Evolutionary conservation across 2,797 vertebrate species (phyloP).

Genomic region (Crocidura indochinensis): DNA sequence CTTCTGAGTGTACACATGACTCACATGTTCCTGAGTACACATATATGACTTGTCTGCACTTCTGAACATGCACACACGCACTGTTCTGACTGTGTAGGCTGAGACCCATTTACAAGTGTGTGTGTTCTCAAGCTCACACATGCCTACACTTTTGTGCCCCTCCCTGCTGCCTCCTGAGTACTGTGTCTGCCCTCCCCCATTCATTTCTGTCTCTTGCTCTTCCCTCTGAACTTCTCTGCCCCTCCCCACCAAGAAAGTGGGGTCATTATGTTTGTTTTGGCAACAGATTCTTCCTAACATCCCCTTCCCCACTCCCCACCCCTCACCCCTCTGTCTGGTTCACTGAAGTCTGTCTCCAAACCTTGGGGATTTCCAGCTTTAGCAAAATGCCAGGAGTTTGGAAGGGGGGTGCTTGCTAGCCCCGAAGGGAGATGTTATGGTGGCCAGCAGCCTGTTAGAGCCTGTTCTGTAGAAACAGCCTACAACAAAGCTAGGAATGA

Average conservation of each 20-base stretch:
- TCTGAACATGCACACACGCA: too few species aligned
- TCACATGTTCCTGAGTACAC: too few species aligned
- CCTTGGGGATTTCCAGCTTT: not conserved
- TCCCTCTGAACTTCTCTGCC: not conserved
- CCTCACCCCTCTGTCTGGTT: not conserved
- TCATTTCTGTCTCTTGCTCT: not conserved
- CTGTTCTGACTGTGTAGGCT: too few species aligned
- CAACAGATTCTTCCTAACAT: not conserved
- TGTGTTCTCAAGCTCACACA: not conserved
- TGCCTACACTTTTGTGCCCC: fast-evolving
- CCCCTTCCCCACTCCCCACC: too few species aligned
- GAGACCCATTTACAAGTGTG: too few species aligned
- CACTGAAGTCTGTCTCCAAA: not conserved
- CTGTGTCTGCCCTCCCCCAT: too few species aligned
- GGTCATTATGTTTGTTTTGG: not conserved
- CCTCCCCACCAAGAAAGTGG: not conserved
- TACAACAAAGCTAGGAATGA: conserved; percentile 2
- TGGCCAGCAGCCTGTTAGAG: not conserved
- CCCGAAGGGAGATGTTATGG: not conserved
- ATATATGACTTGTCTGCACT: too few species aligned
- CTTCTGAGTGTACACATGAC: too few species aligned
- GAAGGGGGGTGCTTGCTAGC: not conserved
- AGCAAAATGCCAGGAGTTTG: not conserved
- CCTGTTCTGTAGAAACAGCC: conserved; percentile 37
- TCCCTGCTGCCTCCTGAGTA: not conserved